Evolutionary conservation across 1,140 invertebrate species (phyloP).

Genomic region (Aphaenogaster floridana): DNA sequence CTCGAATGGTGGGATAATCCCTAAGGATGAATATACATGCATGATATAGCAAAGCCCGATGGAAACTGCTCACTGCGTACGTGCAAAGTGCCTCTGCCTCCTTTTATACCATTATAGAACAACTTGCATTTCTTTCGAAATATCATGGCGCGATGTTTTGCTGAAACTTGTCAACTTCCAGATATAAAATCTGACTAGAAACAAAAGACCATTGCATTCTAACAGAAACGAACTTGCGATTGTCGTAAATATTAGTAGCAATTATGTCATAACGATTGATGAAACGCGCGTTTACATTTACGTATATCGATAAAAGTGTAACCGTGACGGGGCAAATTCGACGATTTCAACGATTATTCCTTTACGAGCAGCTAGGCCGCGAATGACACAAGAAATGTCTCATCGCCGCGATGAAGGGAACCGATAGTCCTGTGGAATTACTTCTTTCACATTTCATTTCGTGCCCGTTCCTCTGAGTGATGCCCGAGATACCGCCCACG

Average conservation of each 20-base stretch:
- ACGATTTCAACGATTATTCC: not conserved
- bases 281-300: not conserved
- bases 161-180: conserved; percentile 16
- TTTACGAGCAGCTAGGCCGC: not conserved
- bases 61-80: conserved; percentile 46
- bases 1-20: conserved; percentile 58
- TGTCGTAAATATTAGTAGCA: not conserved
- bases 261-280: not conserved
- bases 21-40: conserved; percentile 62
- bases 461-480: conserved; percentile 80
- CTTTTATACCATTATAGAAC: conserved; percentile 28
- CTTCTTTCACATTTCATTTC: conserved; percentile 81
- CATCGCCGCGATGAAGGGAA: conserved; percentile 67
- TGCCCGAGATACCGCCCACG: conserved; percentile 81
- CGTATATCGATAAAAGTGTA: not conserved
- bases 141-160: not conserved
- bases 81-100: conserved; percentile 37
- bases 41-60: conserved; percentile 52
- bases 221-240: not conserved
- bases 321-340: not conserved
- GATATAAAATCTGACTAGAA: not conserved
- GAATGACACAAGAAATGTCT: conserved; percentile 57
- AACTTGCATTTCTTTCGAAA: conserved; percentile 22
- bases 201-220: not conserved
- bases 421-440: conserved; percentile 73